Evolutionary conservation across 2,888 invertebrate species (phyloP).

Genomic region (Heliconius aoede): DNA sequence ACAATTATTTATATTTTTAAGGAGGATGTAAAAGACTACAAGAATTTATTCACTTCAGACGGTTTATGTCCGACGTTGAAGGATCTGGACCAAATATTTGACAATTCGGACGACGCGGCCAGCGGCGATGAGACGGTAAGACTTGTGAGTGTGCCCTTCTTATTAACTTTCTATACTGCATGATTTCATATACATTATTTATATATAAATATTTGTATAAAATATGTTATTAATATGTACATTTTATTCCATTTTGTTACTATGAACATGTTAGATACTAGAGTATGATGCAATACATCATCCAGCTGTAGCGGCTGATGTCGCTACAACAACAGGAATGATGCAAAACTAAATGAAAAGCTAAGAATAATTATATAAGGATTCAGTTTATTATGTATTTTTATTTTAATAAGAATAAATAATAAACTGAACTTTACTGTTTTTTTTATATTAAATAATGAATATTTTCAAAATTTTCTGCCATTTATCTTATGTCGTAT

Average conservation of each 20-base stretch:
- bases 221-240: background rate
- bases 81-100: constrained; percentile 97
- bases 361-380: constrained; percentile 16
- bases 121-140: constrained; percentile 94
- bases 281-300: background rate
- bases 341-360: constrained; percentile 3
- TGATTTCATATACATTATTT: constrained; percentile 23
- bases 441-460: background rate
- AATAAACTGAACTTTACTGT: background rate
- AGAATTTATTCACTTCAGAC: constrained; percentile 93
- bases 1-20: constrained; percentile 50
- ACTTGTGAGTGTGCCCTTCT: constrained; percentile 77
- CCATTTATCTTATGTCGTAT: background rate
- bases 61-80: constrained; percentile 94
- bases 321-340: constrained; percentile 10
- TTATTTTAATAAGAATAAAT: background rate
- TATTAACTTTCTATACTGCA: constrained; percentile 48
- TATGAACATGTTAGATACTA: constrained; percentile 12
- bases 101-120: constrained; percentile 94
- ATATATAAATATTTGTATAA: constrained; percentile 9
- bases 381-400: background rate
- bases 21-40: constrained; percentile 83
- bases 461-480: background rate
- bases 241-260: constrained; percentile 3
- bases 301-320: constrained; percentile 14